phyloP scores from a whole-genome alignment of 1,140 invertebrate genomes.

The Anastatus disparis region DNA sequence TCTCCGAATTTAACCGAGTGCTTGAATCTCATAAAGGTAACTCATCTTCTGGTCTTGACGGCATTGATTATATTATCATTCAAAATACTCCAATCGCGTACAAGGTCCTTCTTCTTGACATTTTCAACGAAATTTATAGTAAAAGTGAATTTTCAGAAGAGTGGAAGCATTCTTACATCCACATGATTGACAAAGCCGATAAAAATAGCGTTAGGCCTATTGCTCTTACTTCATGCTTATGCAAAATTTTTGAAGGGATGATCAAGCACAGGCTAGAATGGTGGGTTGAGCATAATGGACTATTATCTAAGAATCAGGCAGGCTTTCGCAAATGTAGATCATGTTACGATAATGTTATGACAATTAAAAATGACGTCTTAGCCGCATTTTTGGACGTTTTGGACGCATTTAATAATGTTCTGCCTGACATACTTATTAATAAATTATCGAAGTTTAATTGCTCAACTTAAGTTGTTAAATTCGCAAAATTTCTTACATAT shows the following conservation, averaged over 20 bases:
- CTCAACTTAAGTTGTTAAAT: background rate
- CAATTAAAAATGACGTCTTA: background rate
- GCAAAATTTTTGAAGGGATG: background rate
- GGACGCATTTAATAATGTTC: constrained; percentile 5
- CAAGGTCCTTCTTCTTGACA: background rate
- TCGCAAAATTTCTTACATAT: constrained; percentile 6
- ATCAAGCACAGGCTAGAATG: background rate
- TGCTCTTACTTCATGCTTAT: background rate
- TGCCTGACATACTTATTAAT: background rate
- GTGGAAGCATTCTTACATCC: background rate
- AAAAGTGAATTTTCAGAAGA: constrained; percentile 19
- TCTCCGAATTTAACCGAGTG: no score
- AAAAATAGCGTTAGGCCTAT: background rate
- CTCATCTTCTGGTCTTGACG: background rate
- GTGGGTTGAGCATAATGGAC: background rate
- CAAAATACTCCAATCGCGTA: background rate
- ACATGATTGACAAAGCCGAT: constrained; percentile 18
- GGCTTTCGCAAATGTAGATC: background rate
- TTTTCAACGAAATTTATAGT: constrained; percentile 14
- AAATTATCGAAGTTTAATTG: background rate
- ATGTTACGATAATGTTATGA: background rate
- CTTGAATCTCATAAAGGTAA: no score
- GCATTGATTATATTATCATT: background rate
- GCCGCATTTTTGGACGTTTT: constrained; percentile 7
- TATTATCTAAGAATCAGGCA: background rate